phyloP scores from a whole-genome alignment of 2,797 vertebrate genomes.

The Anguilla pacifica region DNA sequence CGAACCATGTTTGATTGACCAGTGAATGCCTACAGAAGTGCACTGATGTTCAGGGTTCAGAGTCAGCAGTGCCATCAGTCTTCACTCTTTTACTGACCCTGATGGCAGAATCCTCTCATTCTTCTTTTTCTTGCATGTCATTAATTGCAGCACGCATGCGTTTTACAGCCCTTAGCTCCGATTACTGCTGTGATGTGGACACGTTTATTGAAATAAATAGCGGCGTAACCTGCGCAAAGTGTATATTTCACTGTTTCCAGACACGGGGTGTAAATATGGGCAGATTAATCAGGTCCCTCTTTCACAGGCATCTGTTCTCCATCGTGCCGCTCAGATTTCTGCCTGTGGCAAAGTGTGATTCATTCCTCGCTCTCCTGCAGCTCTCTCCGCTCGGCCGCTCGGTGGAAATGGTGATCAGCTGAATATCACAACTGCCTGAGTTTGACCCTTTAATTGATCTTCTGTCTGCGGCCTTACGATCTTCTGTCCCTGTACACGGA shows the following conservation, averaged over 20 bases:
- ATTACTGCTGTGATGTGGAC: background rate
- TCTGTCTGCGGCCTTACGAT: background rate
- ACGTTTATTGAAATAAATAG: background rate
- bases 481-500: background rate
- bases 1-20: background rate
- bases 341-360: background rate
- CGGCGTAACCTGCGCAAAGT: background rate
- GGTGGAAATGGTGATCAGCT: background rate
- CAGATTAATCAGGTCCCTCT: background rate
- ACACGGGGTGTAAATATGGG: background rate
- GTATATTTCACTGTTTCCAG: background rate
- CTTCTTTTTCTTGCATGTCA: background rate
- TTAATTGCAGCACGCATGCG: background rate
- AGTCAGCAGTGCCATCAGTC: background rate
- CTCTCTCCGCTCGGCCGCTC: background rate
- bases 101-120: background rate
- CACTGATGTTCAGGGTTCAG: background rate
- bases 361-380: background rate
- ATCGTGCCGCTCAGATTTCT: background rate
- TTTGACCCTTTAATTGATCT: background rate
- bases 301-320: background rate
- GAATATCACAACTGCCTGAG: background rate
- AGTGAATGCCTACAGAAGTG: background rate
- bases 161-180: background rate
- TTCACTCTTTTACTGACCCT: background rate